These are phyloP conservation scores for Drosophila lutescens DNA, from an alignment of 2,888 invertebrate species.

Conservation along the genomic window DNA sequence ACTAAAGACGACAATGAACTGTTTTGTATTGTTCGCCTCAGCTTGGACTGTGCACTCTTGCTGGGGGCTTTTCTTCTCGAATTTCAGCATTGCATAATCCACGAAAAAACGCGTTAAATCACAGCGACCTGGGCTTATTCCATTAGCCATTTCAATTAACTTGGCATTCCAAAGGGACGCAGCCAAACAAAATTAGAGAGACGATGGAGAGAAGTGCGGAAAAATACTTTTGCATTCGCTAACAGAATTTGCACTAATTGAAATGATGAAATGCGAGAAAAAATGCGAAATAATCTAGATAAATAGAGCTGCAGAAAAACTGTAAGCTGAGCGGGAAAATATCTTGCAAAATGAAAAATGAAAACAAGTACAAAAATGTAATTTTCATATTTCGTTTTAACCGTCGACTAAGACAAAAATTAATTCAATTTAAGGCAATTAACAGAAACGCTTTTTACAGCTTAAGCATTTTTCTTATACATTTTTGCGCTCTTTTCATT, in stretches of 20 bases:
- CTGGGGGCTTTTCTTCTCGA: conserved; percentile 23
- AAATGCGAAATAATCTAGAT: conserved; percentile 27
- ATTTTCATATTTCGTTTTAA: conserved; percentile 60
- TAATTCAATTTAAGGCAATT: conserved; percentile 61
- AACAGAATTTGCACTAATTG: conserved; percentile 62
- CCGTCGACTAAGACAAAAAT: conserved; percentile 56
- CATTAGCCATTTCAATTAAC: conserved; percentile 48
- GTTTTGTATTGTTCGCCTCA: conserved; percentile 67
- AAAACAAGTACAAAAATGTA: conserved; percentile 42
- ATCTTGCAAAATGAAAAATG: conserved; percentile 4
- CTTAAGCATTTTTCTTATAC: background rate
- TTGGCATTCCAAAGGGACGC: conserved; percentile 18
- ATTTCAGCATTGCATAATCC: conserved; percentile 46
- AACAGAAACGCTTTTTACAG: conserved; percentile 41
- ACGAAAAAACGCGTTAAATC: conserved; percentile 22
- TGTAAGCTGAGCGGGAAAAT: conserved; percentile 7
- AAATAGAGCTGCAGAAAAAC: conserved; percentile 6
- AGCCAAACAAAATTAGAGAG: conserved; percentile 32
- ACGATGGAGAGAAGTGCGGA: conserved; percentile 1
- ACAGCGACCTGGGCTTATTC: conserved; percentile 26
- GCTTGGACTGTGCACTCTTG: conserved; percentile 10
- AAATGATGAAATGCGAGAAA: conserved; percentile 57
- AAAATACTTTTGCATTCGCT: conserved; percentile 32
- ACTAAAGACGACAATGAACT: conserved; percentile 76
- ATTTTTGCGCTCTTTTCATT: conserved; percentile 26